A percentile compares a stretch with the other conserved stretches of the same genome.
phyloP scores from a whole-genome alignment of 2,113 vertebrate genomes.

The Seriola aureovittata region DNA sequence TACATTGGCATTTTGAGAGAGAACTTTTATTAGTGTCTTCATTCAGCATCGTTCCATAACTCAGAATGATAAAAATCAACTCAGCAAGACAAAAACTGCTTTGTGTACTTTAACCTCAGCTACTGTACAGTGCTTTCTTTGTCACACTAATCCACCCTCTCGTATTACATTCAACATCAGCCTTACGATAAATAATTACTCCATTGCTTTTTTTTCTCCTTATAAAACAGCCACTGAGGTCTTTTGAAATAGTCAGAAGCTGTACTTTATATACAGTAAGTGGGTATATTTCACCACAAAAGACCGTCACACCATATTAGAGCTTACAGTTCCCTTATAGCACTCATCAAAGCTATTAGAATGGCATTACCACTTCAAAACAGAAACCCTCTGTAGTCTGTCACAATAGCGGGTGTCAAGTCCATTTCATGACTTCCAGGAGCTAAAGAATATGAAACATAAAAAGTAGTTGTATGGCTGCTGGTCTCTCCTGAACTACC shows the following conservation, averaged over 20 bases:
- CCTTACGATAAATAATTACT: conserved; percentile 41
- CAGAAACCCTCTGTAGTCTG: conserved; percentile 65
- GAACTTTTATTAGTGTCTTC: not conserved
- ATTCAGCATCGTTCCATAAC: not conserved
- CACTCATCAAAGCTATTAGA: conserved; percentile 79
- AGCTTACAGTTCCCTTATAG: conserved; percentile 71
- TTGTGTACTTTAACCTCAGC: not conserved
- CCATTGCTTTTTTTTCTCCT: conserved; percentile 24
- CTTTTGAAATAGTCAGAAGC: conserved; percentile 60
- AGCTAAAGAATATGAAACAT: conserved; percentile 61
- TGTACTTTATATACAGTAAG: conserved; percentile 66
- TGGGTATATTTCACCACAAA: conserved; percentile 75
- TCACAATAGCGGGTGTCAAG: conserved; percentile 56
- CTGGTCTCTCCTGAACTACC: conserved; percentile 16
- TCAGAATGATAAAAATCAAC: conserved; percentile 19
- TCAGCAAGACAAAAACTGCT: conserved; percentile 6
- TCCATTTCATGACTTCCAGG: conserved; percentile 65
- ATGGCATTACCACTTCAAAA: conserved; percentile 82
- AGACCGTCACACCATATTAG: conserved; percentile 75
- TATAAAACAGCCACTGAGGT: conserved; percentile 37
- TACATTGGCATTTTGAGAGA: not conserved
- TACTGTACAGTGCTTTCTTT: conserved; percentile 12
- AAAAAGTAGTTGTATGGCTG: conserved; percentile 47
- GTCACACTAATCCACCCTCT: conserved; percentile 34
- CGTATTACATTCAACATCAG: conserved; percentile 32